phyloP scores from a whole-genome alignment of 2,113 vertebrate genomes.

The Seriola aureovittata region DNA sequence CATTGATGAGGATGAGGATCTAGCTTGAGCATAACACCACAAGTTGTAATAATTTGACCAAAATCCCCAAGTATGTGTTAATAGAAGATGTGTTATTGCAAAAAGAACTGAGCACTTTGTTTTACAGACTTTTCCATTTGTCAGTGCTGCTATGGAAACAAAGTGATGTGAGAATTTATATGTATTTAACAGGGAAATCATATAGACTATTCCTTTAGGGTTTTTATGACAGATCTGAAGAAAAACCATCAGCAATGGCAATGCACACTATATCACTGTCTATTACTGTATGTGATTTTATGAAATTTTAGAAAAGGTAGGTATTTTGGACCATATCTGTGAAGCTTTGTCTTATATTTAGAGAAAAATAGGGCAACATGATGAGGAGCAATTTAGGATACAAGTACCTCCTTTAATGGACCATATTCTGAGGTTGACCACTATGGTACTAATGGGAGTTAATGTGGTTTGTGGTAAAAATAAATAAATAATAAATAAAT shows the following conservation, averaged over 20 bases:
- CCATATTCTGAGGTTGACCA: conserved; percentile 7
- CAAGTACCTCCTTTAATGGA: conserved; percentile 18
- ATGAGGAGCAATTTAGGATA: conserved; percentile 13
- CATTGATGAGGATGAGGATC: conserved; percentile 80
- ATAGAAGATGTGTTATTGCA: conserved; percentile 22
- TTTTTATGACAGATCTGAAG: conserved; percentile 30
- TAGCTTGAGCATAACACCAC: conserved; percentile 10
- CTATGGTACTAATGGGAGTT: conserved; percentile 18
- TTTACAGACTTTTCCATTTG: conserved; percentile 43
- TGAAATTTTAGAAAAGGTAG: conserved; percentile 42
- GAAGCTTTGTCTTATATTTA: conserved; percentile 10
- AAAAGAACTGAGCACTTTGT: conserved; percentile 62
- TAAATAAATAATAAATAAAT: background rate
- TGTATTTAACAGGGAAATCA: conserved; percentile 44
- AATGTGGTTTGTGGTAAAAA: conserved; percentile 17
- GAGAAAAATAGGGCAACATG: background rate
- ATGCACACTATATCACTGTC: background rate
- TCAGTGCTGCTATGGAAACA: conserved; percentile 62
- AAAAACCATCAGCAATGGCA: conserved; percentile 3
- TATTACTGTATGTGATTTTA: conserved; percentile 26
- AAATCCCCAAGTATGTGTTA: conserved; percentile 12
- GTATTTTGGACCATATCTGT: conserved; percentile 24
- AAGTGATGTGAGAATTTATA: conserved; percentile 30
- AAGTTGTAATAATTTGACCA: conserved; percentile 23
- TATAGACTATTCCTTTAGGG: conserved; percentile 15